Evolutionary conservation across 64 coral and sea anemone species (phyloP).

Genomic region (Trachythela sp.): DNA sequence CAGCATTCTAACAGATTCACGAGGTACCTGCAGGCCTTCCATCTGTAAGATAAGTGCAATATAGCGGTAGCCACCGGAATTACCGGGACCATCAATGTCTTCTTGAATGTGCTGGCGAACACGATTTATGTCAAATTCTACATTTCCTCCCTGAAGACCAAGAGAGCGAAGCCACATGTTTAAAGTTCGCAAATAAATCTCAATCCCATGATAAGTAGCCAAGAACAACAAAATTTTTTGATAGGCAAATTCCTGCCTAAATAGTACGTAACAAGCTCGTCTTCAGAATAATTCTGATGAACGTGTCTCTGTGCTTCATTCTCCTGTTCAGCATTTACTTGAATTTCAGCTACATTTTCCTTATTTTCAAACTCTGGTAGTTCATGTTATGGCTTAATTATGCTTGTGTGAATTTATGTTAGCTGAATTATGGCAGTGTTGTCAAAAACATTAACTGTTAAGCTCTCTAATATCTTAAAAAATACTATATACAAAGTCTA

Average conservation of each 20-base stretch:
- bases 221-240: slow-evolving; percentile 43
- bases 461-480: no score
- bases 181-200: slow-evolving; percentile 47
- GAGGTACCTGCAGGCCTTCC: slow-evolving; percentile 45
- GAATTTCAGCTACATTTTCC: no score
- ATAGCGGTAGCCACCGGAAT: slow-evolving; percentile 45
- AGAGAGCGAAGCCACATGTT: slow-evolving; percentile 30
- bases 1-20: slow-evolving; percentile 28
- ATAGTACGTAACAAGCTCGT: slow-evolving; percentile 31
- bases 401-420: no score
- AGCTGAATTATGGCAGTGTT: no score
- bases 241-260: slow-evolving; percentile 42
- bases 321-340: slow-evolving; percentile 35
- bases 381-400: no score
- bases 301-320: no score
- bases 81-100: slow-evolving; percentile 51
- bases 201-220: slow-evolving; percentile 47
- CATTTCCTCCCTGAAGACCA: slow-evolving; percentile 46
- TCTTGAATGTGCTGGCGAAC: slow-evolving; percentile 39
- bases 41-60: slow-evolving; percentile 42
- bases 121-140: slow-evolving; percentile 44
- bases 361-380: no score
- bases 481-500: no score
- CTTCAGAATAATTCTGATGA: no score
- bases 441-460: no score